These are phyloP conservation scores for Ageneiosus marmoratus DNA, from an alignment of 2,113 vertebrate species.

Conservation along the genomic window DNA sequence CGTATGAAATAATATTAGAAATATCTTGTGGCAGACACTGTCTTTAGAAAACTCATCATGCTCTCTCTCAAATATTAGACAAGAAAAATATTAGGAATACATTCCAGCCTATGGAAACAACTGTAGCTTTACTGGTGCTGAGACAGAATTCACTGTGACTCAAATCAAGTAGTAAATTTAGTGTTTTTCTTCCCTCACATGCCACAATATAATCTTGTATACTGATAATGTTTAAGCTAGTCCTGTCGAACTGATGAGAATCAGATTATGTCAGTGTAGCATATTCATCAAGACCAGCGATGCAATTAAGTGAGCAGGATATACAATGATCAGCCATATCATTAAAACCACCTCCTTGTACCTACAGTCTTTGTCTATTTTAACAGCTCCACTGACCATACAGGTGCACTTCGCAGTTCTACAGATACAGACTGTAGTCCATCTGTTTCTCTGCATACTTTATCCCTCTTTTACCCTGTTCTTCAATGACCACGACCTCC, in stretches of 20 bases:
- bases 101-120: constrained; percentile 37
- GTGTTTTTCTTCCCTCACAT: background rate
- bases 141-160: constrained; percentile 42
- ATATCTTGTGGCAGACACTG: background rate
- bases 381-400: too few species aligned
- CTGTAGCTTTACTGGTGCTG: constrained; percentile 34
- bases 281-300: background rate
- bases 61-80: background rate
- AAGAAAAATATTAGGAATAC: background rate
- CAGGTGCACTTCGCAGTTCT: too few species aligned
- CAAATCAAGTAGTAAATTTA: constrained; percentile 7
- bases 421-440: too few species aligned
- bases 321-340: too few species aligned
- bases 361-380: too few species aligned
- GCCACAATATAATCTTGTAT: background rate
- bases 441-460: too few species aligned
- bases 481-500: too few species aligned
- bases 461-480: too few species aligned
- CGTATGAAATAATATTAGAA: background rate
- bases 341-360: too few species aligned
- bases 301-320: background rate
- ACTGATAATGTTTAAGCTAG: background rate
- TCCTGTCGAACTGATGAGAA: background rate
- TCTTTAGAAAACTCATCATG: background rate
- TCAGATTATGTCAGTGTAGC: background rate